phyloP scores from a whole-genome alignment of 1,140 invertebrate species.

The Nylanderia fulva region DNA sequence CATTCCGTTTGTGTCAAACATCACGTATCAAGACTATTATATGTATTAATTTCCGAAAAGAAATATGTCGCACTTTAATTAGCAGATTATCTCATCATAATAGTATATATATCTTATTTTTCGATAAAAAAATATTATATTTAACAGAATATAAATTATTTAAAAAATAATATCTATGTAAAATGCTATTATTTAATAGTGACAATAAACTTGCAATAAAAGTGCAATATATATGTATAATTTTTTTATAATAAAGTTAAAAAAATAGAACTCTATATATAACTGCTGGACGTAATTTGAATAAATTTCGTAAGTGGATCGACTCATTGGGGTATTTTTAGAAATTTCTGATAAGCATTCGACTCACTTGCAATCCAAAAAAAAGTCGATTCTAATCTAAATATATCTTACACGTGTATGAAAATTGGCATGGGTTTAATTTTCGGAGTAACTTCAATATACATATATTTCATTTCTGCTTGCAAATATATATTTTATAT shows the following conservation, averaged over 20 bases:
- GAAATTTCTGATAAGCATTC: neutral
- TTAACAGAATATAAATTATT: too few relatives aligned
- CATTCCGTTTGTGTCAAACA: neutral
- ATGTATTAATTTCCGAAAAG: neutral
- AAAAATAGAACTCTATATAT: neutral
- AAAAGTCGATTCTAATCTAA: neutral
- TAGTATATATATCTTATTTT: too few relatives aligned
- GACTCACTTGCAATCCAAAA: neutral
- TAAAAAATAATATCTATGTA: too few relatives aligned
- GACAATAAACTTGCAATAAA: too few relatives aligned
- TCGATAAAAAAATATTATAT: too few relatives aligned
- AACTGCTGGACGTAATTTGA: neutral
- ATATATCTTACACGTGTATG: neutral
- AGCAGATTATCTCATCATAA: too few relatives aligned
- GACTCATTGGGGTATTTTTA: conserved; percentile 17
- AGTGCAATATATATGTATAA: too few relatives aligned
- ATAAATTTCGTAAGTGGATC: neutral
- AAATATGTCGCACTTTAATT: too few relatives aligned
- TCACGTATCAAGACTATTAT: neutral
- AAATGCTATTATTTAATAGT: too few relatives aligned
- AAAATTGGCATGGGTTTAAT: neutral
- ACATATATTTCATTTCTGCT: too few relatives aligned
- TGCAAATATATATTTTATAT: too few relatives aligned
- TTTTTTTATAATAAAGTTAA: neutral
- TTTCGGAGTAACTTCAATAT: too few relatives aligned